These are phyloP conservation scores for Lithobates pipiens DNA, from an alignment of 2,797 vertebrate species.

Conservation along the genomic window DNA sequence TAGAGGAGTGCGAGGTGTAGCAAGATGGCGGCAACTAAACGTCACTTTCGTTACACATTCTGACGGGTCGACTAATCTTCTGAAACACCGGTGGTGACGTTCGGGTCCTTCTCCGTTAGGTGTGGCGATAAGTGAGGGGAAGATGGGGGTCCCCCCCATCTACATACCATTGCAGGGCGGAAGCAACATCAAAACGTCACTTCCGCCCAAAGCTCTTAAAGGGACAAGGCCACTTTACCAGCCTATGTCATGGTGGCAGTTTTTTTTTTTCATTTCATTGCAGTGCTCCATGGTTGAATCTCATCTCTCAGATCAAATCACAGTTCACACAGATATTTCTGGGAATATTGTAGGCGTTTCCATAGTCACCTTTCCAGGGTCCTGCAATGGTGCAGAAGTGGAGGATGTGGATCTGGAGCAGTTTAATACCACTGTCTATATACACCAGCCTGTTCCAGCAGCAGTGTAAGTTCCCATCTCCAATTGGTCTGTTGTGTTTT, in stretches of 20 bases:
- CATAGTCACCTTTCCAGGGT: constrained; percentile 85
- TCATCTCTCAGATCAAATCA: constrained; percentile 88
- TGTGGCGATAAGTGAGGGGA: too few species aligned
- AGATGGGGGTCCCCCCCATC: too few species aligned
- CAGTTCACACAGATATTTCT: constrained; percentile 84
- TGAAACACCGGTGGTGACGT: too few species aligned
- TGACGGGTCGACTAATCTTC: too few species aligned
- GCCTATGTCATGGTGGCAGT: neutral
- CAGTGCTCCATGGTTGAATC: constrained; percentile 91
- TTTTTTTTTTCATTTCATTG: neutral
- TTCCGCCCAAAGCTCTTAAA: too few species aligned
- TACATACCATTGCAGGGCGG: too few species aligned
- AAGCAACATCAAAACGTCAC: too few species aligned
- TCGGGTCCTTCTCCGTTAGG: too few species aligned
- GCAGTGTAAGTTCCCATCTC: constrained; percentile 78
- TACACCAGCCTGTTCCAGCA: constrained; percentile 80
- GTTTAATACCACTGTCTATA: constrained; percentile 86
- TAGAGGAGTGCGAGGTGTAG: too few species aligned
- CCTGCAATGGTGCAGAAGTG: constrained; percentile 84
- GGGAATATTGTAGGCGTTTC: constrained; percentile 87
- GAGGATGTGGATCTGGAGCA: constrained; percentile 88
- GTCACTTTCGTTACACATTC: too few species aligned
- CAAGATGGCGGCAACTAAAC: too few species aligned
- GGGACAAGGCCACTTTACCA: too few species aligned
- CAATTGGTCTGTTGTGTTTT: neutral